Conservation (phyloP, 2,113 vertebrate species). For the Peromyscus polionotus region DNA sequence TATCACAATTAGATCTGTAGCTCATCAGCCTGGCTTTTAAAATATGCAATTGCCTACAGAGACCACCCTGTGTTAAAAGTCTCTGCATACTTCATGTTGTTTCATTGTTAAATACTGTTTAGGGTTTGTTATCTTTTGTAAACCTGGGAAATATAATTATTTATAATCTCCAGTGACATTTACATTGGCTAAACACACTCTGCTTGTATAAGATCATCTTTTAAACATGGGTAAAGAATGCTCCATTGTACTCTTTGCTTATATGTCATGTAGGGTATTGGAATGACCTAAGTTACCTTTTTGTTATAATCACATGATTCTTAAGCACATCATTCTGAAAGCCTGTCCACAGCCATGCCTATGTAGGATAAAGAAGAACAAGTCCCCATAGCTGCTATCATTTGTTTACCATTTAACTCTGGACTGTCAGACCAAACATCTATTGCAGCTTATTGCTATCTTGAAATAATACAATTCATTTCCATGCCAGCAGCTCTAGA, state of each 20-base stretch:
- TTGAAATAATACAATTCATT: conserved; percentile 60
- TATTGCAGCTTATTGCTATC: conserved; percentile 54
- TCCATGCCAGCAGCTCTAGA: conserved; percentile 68
- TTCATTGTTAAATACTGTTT: conserved; percentile 79
- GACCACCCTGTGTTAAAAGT: conserved; percentile 78
- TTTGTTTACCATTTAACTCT: conserved; percentile 45
- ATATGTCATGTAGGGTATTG: conserved; percentile 2
- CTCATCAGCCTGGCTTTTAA: conserved; percentile 73
- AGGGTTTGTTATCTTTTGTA: conserved; percentile 77
- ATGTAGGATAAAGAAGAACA: conserved; percentile 30
- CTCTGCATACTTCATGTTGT: conserved; percentile 76
- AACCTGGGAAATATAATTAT: conserved; percentile 82
- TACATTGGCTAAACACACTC: conserved; percentile 81
- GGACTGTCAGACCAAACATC: conserved; percentile 34
- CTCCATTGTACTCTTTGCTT: conserved; percentile 8
- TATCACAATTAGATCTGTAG: conserved; percentile 1
- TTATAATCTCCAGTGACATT: conserved; percentile 77
- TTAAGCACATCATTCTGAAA: conserved; percentile 21
- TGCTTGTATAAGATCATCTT: conserved; percentile 69
- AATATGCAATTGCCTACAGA: conserved; percentile 52
- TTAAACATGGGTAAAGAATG: conserved; percentile 69
- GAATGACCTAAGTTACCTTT: background rate
- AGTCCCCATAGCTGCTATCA: background rate
- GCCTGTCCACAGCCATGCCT: background rate
- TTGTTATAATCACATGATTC: conserved; percentile 8